Evolutionary conservation across 2,797 vertebrate species (phyloP).

Genomic region (Aotus griseimembra): DNA sequence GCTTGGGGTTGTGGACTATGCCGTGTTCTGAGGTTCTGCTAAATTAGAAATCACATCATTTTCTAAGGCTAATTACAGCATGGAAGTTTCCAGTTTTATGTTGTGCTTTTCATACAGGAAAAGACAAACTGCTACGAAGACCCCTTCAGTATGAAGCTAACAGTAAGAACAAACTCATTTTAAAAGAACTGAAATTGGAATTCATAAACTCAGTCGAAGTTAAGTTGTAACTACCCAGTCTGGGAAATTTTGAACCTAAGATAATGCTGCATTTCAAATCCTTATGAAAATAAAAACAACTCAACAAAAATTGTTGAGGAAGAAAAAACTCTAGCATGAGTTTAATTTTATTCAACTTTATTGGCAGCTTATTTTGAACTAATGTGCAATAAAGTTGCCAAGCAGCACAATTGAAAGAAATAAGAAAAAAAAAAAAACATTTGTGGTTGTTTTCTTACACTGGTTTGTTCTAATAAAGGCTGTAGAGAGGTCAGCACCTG

Average conservation of each 20-base stretch:
- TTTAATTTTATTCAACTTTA: constrained; percentile 82
- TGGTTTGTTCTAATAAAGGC: constrained; percentile 70
- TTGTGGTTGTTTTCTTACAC: constrained; percentile 51
- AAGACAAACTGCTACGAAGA: constrained; percentile 52
- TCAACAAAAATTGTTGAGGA: constrained; percentile 62
- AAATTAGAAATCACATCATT: constrained; percentile 71
- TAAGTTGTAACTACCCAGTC: constrained; percentile 77
- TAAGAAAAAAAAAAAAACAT: background rate
- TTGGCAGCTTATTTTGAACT: constrained; percentile 81
- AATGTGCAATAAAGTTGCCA: constrained; percentile 69
- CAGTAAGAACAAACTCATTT: constrained; percentile 56
- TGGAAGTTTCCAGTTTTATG: constrained; percentile 54
- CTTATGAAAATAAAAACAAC: constrained; percentile 81
- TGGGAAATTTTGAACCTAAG: constrained; percentile 78
- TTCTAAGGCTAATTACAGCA: constrained; percentile 63
- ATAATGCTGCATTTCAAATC: constrained; percentile 80
- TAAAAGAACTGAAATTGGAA: constrained; percentile 74
- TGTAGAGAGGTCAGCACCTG: constrained; percentile 49
- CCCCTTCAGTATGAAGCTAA: constrained; percentile 42
- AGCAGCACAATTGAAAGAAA: constrained; percentile 58
- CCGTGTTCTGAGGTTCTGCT: constrained; percentile 53
- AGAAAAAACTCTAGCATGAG: constrained; percentile 29
- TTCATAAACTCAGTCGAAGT: constrained; percentile 72
- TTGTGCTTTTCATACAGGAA: background rate
- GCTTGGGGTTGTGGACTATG: constrained; percentile 46